These are phyloP conservation scores for Cebidichthys violaceus DNA, from an alignment of 2,113 vertebrate genomes.

Conservation along the genomic window DNA sequence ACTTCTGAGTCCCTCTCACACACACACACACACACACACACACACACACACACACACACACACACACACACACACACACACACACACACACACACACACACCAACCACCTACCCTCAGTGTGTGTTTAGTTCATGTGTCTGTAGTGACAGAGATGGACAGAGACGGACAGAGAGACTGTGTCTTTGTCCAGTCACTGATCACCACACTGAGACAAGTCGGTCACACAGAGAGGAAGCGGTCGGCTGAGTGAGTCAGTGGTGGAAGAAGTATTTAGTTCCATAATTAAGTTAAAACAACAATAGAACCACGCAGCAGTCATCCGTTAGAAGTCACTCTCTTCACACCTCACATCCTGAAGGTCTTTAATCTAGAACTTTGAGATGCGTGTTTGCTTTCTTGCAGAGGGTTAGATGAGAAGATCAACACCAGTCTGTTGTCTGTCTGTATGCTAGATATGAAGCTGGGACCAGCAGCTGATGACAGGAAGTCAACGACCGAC, in stretches of 20 bases:
- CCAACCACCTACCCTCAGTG: conserved; percentile 22
- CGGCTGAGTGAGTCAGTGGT: conserved; percentile 1
- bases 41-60: conserved; percentile 20
- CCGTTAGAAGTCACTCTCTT: not conserved
- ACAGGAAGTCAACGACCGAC: conserved; percentile 1
- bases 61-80: conserved; percentile 20
- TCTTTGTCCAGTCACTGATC: conserved; percentile 5
- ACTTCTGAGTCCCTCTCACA: conserved; percentile 29
- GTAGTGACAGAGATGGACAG: not conserved
- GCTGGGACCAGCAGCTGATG: not conserved
- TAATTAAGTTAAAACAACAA: not conserved
- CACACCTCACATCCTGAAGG: not conserved
- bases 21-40: conserved; percentile 33
- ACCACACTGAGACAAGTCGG: not conserved
- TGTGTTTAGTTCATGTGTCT: conserved; percentile 17
- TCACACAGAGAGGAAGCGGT: conserved; percentile 1
- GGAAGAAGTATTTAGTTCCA: not conserved
- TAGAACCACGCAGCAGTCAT: not conserved
- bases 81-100: conserved; percentile 20
- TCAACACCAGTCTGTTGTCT: not conserved
- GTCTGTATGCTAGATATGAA: not conserved
- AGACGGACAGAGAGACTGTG: not conserved
- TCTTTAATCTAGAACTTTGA: not conserved
- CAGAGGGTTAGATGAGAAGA: not conserved
- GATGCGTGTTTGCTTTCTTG: not conserved